Evolutionary conservation across 1,140 invertebrate genomes (phyloP).

Genomic region (Episyrphus balteatus): DNA sequence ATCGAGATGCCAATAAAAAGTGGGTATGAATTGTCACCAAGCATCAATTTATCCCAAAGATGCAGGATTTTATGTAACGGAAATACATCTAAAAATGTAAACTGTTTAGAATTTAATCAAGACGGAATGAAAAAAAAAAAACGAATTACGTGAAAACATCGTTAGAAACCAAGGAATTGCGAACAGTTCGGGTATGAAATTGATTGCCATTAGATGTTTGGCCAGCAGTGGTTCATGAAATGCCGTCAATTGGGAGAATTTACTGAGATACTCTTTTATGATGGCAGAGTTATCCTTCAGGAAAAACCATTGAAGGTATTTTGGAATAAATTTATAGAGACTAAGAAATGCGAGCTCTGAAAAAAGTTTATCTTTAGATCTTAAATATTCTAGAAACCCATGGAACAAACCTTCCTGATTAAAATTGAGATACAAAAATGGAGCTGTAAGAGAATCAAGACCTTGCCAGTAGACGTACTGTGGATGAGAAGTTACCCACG

Average conservation of each 20-base stretch:
- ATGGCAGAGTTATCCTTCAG: slow-evolving; percentile 95
- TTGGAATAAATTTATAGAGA: slow-evolving; percentile 86
- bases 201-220: slow-evolving; percentile 84
- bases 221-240: slow-evolving; percentile 91
- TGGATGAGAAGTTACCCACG: slow-evolving; percentile 89
- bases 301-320: slow-evolving; percentile 96
- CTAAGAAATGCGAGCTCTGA: slow-evolving; percentile 88
- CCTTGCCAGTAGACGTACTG: slow-evolving; percentile 99
- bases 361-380: slow-evolving; percentile 4
- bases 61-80: slow-evolving; percentile 97
- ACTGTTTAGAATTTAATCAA: neutral
- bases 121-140: neutral
- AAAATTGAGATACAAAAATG: slow-evolving; percentile 94
- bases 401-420: slow-evolving; percentile 90
- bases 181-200: slow-evolving; percentile 95
- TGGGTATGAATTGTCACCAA: slow-evolving; percentile 89
- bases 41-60: slow-evolving; percentile 91
- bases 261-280: slow-evolving; percentile 94
- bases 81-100: slow-evolving; percentile 68
- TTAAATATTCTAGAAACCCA: neutral
- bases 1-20: slow-evolving; percentile 92
- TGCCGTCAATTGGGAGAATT: slow-evolving; percentile 91
- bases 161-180: slow-evolving; percentile 99
- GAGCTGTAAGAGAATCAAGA: slow-evolving; percentile 92
- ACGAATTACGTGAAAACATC: slow-evolving; percentile 93